Conservation (phyloP, 2,113 vertebrate species). For the Poecile atricapillus region DNA sequence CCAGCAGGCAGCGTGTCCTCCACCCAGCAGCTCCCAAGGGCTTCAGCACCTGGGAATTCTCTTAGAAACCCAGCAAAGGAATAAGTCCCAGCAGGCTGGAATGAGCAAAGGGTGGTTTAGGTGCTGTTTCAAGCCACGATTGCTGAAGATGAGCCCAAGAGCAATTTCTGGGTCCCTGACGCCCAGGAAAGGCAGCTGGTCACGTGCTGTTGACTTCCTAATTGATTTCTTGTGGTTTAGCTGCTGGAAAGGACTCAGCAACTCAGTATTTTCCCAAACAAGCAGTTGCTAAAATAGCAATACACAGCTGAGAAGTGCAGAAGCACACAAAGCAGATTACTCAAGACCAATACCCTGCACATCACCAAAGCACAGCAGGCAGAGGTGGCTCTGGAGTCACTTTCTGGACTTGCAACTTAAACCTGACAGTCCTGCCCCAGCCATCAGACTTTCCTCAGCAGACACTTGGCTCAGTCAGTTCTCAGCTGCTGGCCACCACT, state of each 20-base stretch:
- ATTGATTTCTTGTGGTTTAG: not conserved
- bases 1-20: not conserved
- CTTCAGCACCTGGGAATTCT: not conserved
- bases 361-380: not conserved
- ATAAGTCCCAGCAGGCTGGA: not conserved
- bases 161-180: not conserved
- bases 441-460: not conserved
- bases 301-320: not conserved
- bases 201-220: not conserved
- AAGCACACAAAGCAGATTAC: not conserved
- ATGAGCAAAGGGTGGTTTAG: not conserved
- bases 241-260: not conserved
- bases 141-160: not conserved
- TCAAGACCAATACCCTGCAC: not conserved
- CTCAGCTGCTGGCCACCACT: not conserved
- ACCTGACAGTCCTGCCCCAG: not conserved
- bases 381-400: not conserved
- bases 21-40: not conserved
- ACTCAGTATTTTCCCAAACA: not conserved
- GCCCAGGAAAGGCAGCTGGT: not conserved
- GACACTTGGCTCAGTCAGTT: not conserved
- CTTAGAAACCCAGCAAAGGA: not conserved
- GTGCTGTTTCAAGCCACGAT: accelerated
- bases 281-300: not conserved
- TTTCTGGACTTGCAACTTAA: not conserved